phyloP scores from a whole-genome alignment of 2,888 invertebrate species.

The Odiellus spinosus region DNA sequence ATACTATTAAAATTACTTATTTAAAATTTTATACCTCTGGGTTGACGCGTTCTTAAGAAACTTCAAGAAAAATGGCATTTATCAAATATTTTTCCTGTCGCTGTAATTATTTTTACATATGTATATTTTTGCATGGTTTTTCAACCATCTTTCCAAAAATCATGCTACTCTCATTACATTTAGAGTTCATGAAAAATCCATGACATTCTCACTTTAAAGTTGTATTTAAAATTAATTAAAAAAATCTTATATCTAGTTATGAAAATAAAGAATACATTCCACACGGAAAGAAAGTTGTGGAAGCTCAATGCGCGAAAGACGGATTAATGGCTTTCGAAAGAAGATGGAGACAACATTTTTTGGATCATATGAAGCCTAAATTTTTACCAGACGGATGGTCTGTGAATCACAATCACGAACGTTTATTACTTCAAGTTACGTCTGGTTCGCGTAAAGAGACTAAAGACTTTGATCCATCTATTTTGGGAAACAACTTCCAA shows the following conservation, averaged over 20 bases:
- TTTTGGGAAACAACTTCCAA: no score
- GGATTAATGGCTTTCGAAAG: slow-evolving; percentile 51
- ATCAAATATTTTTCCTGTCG: no score
- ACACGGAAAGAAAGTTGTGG: slow-evolving; percentile 31
- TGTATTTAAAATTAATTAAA: background rate
- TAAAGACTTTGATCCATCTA: no score
- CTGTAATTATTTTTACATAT: no score
- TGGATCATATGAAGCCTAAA: slow-evolving; percentile 50
- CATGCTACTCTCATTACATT: no score
- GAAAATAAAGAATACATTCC: slow-evolving; percentile 23
- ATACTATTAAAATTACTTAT: no score
- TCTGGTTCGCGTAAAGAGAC: background rate
- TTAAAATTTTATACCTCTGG: no score
- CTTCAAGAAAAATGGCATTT: no score
- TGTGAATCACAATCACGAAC: slow-evolving; percentile 49
- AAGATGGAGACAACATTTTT: slow-evolving; percentile 58
- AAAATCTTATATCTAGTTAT: background rate
- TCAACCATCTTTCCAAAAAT: no score
- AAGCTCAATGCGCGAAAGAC: slow-evolving; percentile 24
- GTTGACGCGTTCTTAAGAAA: no score
- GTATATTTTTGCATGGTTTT: no score
- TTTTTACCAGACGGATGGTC: slow-evolving; percentile 60
- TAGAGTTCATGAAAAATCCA: no score
- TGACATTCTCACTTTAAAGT: slow-evolving; percentile 29
- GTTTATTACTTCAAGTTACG: slow-evolving; percentile 25